These are phyloP conservation scores for Trachelus stipa DNA, from an alignment of 2,888 invertebrate genomes.

Conservation along the genomic window DNA sequence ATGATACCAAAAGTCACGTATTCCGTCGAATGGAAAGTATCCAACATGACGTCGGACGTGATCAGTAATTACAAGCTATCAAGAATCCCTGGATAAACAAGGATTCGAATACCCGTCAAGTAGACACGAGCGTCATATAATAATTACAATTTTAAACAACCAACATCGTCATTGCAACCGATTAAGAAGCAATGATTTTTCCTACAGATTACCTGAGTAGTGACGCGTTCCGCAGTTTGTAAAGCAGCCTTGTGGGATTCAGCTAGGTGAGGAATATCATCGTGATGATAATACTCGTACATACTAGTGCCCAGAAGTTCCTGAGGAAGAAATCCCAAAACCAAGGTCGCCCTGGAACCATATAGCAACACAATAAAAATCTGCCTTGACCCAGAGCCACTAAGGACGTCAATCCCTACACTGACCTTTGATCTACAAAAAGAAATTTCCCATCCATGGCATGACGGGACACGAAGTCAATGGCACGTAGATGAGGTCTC, in stretches of 20 bases:
- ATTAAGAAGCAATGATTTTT: neutral
- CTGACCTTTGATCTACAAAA: constrained; percentile 90
- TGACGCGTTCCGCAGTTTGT: constrained; percentile 72
- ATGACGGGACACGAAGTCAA: constrained; percentile 87
- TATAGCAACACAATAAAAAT: neutral
- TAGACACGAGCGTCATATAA: neutral
- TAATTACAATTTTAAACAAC: constrained; percentile 19
- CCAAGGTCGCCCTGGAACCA: constrained; percentile 81
- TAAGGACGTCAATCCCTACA: constrained; percentile 14
- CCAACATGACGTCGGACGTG: no score
- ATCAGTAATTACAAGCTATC: neutral
- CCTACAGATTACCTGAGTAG: constrained; percentile 69
- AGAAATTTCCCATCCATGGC: constrained; percentile 92
- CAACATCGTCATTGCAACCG: constrained; percentile 16
- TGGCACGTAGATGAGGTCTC: constrained; percentile 70
- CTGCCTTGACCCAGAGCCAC: neutral
- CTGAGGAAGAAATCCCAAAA: constrained; percentile 92
- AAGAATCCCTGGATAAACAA: neutral
- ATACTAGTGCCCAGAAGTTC: constrained; percentile 92
- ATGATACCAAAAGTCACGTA: no score
- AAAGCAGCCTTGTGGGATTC: constrained; percentile 86
- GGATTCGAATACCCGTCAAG: neutral
- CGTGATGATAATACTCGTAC: constrained; percentile 91
- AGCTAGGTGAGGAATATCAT: constrained; percentile 83
- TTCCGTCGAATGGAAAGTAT: no score